phyloP scores from a whole-genome alignment of 2,113 vertebrate species.

The Apus apus region DNA sequence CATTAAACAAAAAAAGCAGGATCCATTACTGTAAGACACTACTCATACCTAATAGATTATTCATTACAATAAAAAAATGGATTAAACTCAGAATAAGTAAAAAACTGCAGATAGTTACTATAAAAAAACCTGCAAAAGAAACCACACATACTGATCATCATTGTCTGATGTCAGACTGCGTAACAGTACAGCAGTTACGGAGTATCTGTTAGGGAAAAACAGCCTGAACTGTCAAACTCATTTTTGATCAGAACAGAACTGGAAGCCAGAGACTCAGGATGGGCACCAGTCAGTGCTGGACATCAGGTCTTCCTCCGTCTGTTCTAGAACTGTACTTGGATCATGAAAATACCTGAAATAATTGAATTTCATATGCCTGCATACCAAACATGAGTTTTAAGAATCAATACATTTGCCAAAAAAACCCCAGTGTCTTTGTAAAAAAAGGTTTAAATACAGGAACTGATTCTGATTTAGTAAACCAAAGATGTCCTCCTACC shows the following conservation, averaged over 20 bases:
- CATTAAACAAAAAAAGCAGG: neutral
- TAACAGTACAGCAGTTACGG: neutral
- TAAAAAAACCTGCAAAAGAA: neutral
- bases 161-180: neutral
- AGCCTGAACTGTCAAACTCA: neutral
- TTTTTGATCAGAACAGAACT: neutral
- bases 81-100: neutral
- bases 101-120: neutral
- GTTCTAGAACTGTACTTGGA: neutral
- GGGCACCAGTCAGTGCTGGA: neutral
- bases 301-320: neutral
- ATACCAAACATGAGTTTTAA: neutral
- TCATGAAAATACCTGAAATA: neutral
- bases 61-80: neutral
- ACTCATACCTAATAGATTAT: neutral
- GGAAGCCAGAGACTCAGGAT: neutral
- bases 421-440: neutral
- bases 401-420: neutral
- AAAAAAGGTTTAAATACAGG: neutral
- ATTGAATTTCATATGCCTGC: neutral
- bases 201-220: neutral
- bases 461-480: neutral
- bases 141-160: neutral
- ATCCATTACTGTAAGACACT: neutral
- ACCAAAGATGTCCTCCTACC: neutral